Base-by-base conservation (phyloP, 2,113 vertebrate species). In the Alethe diademata region DNA sequence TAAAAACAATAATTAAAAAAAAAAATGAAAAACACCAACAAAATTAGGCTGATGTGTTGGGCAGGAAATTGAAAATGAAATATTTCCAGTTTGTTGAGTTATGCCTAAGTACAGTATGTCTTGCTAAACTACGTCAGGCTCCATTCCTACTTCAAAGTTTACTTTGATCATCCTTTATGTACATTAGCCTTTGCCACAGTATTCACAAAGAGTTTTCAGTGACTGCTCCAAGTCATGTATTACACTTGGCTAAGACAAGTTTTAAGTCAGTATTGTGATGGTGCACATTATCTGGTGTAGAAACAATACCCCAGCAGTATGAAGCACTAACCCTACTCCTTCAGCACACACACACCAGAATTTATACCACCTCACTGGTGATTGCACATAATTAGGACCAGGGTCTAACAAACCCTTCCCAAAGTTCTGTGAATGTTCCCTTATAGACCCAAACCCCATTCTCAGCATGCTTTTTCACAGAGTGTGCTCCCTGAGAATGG, bases 101-200 rank as follows among this genome's bases (percentile, higher is more conserved):
- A 76, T 95, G 70, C 29, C 62, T 90, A 84, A 95, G 69, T 81
- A 90, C 54, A 88, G 31, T 64, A 74, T 1, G 33, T 84, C 91
- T 92, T 90, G 45, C 73, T 81, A 74, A 75, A 69, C 78, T 93
- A 61, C 35, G 73, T 91, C 82, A 95, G 80, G 31, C 86, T 95
- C 71, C 70, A 86, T 92, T 94, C 72, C 86, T 93, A 78, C 95
- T 95, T 93, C 93, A 92, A 96, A 95, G 88, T 94, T 96, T 92
- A 78, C 93, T 96, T 97, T 96, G 95, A 96, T 96, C 95, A 96
- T 94, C 62, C 61, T 94, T 89, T 93, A 94, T 95, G 96, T 97
- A 94, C 79, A 95, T 94, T 93, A 94, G 40, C 70, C 78, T 96
- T 95, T 94, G 92, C 88, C 88, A 90, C 75, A 80, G 75, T 74